A percentile compares a stretch with the other conserved stretches of the same genome.
phyloP scores from a whole-genome alignment of 2,888 invertebrate genomes.

The Acanthoscelides obtectus region DNA sequence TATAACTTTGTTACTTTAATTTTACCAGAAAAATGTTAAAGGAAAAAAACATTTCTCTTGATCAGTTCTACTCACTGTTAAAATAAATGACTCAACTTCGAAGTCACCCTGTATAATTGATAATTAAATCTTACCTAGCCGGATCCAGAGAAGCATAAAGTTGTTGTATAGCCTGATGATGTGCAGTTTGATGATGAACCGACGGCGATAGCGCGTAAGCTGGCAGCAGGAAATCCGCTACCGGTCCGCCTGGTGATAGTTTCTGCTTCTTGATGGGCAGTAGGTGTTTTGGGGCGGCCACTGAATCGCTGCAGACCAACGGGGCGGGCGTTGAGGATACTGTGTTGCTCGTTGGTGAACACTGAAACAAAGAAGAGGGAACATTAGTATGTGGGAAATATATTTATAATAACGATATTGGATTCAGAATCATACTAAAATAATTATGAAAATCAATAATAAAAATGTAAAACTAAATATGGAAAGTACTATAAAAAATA shows the following conservation, averaged over 20 bases:
- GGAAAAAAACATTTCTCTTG: too few species aligned
- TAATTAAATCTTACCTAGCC: constrained; percentile 20
- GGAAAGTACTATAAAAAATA: too few species aligned
- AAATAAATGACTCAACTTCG: too few species aligned
- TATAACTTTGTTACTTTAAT: too few species aligned
- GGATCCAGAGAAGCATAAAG: constrained; percentile 43
- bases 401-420: too few species aligned
- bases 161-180: constrained; percentile 27
- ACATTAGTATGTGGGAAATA: not conserved
- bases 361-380: not conserved
- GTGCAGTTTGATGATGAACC: constrained; percentile 6
- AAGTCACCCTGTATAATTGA: too few species aligned
- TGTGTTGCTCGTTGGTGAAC: not conserved
- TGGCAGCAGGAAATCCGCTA: constrained; percentile 49
- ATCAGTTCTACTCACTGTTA: too few species aligned
- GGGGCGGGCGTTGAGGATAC: not conserved
- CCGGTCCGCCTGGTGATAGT: constrained; percentile 24
- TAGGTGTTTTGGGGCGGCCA: constrained; percentile 43
- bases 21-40: too few species aligned
- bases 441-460: too few species aligned
- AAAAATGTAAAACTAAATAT: too few species aligned
- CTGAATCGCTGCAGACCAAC: not conserved
- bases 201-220: constrained; percentile 10
- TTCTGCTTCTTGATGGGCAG: constrained; percentile 65
- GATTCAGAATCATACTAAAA: not conserved